phyloP scores from a whole-genome alignment of 2,797 vertebrate genomes.

The Hipposideros larvatus region DNA sequence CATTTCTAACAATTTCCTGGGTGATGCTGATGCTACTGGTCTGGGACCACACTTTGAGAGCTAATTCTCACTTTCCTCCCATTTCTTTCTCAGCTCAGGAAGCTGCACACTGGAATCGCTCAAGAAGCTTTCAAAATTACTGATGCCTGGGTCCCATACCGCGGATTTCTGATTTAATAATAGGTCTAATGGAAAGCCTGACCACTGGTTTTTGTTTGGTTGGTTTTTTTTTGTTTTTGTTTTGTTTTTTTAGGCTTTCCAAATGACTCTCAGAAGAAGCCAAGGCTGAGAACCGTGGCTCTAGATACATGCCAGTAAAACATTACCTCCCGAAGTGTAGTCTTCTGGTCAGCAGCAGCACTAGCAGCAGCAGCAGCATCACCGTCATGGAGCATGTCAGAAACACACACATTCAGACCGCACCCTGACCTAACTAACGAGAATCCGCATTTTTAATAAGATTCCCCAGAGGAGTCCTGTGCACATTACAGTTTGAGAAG shows the following conservation, averaged over 20 bases:
- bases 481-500: neutral
- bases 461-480: neutral
- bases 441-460: neutral
- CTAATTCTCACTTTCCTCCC: neutral
- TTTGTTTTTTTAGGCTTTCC: neutral
- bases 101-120: neutral
- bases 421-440: neutral
- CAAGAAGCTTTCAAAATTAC: neutral
- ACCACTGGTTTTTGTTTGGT: neutral
- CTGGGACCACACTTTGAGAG: neutral
- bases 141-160: neutral
- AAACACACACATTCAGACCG: neutral
- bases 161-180: neutral
- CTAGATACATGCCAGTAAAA: neutral
- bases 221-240: neutral
- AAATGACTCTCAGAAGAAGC: neutral
- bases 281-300: neutral
- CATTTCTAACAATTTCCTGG: neutral
- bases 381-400: neutral
- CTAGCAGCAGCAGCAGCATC: neutral
- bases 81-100: neutral
- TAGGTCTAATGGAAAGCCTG: neutral
- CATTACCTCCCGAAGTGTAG: neutral
- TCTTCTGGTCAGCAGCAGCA: neutral
- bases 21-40: neutral